phyloP scores from a whole-genome alignment of 2,797 vertebrate genomes.

The Kryptopterus vitreolus region DNA sequence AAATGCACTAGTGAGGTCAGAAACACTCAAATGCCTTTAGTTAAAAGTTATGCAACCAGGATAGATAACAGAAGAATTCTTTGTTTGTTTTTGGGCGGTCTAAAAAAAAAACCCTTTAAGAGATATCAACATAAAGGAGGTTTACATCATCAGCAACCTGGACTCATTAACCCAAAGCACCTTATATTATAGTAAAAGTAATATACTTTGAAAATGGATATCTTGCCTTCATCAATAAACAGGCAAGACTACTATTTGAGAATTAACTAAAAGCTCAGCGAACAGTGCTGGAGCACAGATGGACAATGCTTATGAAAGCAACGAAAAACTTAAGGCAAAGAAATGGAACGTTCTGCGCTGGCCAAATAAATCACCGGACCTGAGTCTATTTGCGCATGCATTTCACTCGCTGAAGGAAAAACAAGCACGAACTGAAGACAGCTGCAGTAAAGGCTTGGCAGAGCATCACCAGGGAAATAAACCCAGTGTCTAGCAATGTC shows the following conservation, averaged over 20 bases:
- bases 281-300: no score
- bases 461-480: neutral
- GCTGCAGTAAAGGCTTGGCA: neutral
- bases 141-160: neutral
- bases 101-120: neutral
- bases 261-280: neutral
- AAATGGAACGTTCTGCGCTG: neutral
- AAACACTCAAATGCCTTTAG: neutral
- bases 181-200: neutral
- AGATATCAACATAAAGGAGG: neutral
- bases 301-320: neutral
- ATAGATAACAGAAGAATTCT: neutral
- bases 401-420: neutral
- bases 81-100: no score
- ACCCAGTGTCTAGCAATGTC: neutral
- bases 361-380: neutral
- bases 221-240: neutral
- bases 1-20: neutral
- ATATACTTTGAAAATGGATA: neutral
- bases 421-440: slow-evolving; percentile 1
- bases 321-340: neutral
- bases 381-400: neutral
- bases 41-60: neutral
- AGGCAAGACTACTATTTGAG: neutral
- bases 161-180: neutral